Percentiles rank a stretch among this genome's conserved stretches.
Evolutionary conservation across 2,888 invertebrate genomes (phyloP).

Genomic region (Abrostola triplasia): DNA sequence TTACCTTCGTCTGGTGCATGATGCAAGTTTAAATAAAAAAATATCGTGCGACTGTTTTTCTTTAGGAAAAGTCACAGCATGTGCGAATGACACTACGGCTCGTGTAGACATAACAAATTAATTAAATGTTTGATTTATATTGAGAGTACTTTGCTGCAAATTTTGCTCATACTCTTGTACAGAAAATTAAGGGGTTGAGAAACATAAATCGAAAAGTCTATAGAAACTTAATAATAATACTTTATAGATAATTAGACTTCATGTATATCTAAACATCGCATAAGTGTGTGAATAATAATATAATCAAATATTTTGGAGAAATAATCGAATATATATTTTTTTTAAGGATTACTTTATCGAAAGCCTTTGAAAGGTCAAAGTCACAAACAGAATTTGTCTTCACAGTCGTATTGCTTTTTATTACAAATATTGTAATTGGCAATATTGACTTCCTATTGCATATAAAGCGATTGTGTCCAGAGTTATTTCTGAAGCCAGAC

Average conservation of each 20-base stretch:
- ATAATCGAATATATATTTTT: too few species aligned
- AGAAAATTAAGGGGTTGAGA: not conserved
- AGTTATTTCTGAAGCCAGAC: constrained; percentile 55
- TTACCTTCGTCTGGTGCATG: constrained; percentile 53
- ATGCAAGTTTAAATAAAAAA: constrained; percentile 43
- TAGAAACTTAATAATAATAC: too few species aligned
- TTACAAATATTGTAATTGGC: too few species aligned
- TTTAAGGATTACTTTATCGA: constrained; percentile 5
- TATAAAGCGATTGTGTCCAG: constrained; percentile 20
- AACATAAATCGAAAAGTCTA: not conserved
- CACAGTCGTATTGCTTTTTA: too few species aligned
- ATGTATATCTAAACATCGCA: too few species aligned
- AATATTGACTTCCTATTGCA: constrained; percentile 22
- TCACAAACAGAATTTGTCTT: too few species aligned
- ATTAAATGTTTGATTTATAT: constrained; percentile 20
- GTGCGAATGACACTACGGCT: constrained; percentile 16
- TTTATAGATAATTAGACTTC: too few species aligned
- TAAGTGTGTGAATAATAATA: too few species aligned
- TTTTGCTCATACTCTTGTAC: not conserved
- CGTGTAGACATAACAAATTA: constrained; percentile 40
- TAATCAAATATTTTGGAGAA: too few species aligned
- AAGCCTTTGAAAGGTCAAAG: constrained; percentile 18
- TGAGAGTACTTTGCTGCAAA: not conserved
- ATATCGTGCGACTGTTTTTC: constrained; percentile 17
- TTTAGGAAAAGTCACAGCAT: constrained; percentile 28